These are phyloP conservation scores for Drosophila formosana DNA, from an alignment of 2,888 invertebrate species.

Conservation along the genomic window DNA sequence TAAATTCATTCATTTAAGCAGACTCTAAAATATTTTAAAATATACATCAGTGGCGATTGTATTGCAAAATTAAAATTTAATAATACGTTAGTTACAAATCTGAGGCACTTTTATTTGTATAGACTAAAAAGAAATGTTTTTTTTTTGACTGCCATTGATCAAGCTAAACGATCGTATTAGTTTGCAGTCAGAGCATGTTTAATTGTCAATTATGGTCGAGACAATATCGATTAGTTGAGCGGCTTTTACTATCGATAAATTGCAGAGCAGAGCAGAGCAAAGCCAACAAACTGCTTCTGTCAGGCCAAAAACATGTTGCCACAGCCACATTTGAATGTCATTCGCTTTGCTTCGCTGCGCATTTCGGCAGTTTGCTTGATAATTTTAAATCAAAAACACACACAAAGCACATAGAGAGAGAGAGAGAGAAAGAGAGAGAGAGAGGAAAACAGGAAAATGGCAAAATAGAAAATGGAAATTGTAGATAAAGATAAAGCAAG, in stretches of 20 bases:
- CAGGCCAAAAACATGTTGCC: slow-evolving; percentile 4
- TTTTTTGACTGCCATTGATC: too few relatives aligned
- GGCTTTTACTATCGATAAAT: background rate
- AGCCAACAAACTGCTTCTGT: background rate
- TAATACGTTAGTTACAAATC: too few relatives aligned
- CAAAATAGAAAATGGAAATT: slow-evolving; percentile 36
- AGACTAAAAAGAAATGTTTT: too few relatives aligned
- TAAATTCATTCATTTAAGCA: too few relatives aligned
- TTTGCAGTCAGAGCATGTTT: too few relatives aligned
- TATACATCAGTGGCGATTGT: too few relatives aligned
- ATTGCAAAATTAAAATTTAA: too few relatives aligned
- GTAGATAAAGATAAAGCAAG: slow-evolving; percentile 15
- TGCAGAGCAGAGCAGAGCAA: background rate
- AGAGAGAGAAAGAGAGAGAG: background rate
- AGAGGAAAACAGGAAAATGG: slow-evolving; percentile 17
- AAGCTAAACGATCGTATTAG: too few relatives aligned
- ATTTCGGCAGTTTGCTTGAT: slow-evolving; percentile 46
- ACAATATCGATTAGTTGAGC: background rate
- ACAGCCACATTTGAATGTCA: slow-evolving; percentile 39
- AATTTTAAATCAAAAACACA: slow-evolving; percentile 51
- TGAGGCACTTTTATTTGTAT: too few relatives aligned
- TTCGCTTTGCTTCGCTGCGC: slow-evolving; percentile 17
- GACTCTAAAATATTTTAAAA: too few relatives aligned
- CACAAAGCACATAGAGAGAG: background rate
- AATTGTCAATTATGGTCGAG: too few relatives aligned